Evolutionary conservation across 1,140 invertebrate species (phyloP).

Genomic region (Philotrypesis tridentata): DNA sequence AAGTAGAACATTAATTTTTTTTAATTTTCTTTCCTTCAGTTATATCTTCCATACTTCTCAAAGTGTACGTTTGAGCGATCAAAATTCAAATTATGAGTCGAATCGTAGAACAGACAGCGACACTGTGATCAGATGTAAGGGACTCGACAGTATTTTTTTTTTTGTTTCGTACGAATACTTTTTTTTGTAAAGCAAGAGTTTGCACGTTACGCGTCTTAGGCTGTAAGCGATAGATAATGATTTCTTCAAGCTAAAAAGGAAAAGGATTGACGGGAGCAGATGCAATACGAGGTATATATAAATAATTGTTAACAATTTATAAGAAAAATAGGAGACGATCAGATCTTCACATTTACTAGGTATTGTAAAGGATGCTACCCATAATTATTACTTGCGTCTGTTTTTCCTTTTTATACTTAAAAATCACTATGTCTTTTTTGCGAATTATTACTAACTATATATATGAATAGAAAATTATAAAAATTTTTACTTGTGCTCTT

Average conservation of each 20-base stretch:
- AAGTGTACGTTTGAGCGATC: constrained; percentile 40
- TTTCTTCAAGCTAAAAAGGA: constrained; percentile 46
- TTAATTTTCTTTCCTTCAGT: constrained; percentile 32
- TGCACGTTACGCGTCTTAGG: constrained; percentile 43
- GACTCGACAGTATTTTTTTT: constrained; percentile 51
- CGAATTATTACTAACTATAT: constrained; percentile 27
- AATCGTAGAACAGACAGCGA: constrained; percentile 50
- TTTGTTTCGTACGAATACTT: constrained; percentile 46
- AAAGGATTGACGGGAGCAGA: constrained; percentile 44
- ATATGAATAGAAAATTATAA: constrained; percentile 17
- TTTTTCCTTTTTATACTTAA: constrained; percentile 46
- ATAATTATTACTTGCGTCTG: constrained; percentile 19
- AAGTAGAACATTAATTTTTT: constrained; percentile 28
- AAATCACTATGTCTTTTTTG: constrained; percentile 46
- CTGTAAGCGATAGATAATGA: constrained; percentile 47
- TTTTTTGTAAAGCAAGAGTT: constrained; percentile 47
- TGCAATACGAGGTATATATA: constrained; percentile 40
- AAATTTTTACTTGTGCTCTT: constrained; percentile 27
- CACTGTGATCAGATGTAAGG: constrained; percentile 52
- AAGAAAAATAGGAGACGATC: neutral
- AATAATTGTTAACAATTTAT: constrained; percentile 4
- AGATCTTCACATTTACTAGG: constrained; percentile 13
- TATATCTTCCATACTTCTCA: constrained; percentile 28
- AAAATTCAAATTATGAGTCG: constrained; percentile 45
- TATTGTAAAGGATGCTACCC: constrained; percentile 20